Percentiles rank a stretch among this genome's conserved stretches.
phyloP scores from a whole-genome alignment of 92 coral and sea anemone species.

The Desmophyllum pertusum region DNA sequence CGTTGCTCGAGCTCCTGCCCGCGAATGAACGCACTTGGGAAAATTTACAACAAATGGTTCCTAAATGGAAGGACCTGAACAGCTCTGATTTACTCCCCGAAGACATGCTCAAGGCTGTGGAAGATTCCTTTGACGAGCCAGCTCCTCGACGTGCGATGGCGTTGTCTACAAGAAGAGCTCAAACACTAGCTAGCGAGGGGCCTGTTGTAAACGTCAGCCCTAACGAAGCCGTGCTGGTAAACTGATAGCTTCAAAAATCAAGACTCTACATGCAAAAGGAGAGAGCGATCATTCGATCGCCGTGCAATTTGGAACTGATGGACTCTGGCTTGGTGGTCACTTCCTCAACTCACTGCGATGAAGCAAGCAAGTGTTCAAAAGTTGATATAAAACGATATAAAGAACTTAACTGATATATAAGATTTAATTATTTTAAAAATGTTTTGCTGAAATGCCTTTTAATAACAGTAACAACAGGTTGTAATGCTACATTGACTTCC shows the following conservation, averaged over 20 bases:
- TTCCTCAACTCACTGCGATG: conserved; percentile 46
- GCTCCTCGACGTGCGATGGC: background rate
- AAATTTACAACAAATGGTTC: conserved; percentile 64
- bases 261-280: conserved; percentile 52
- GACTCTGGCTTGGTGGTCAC: conserved; percentile 59
- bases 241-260: conserved; percentile 62
- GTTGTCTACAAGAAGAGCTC: background rate
- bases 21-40: conserved; percentile 55
- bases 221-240: conserved; percentile 53
- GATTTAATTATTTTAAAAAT: too few species aligned
- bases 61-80: conserved; percentile 49
- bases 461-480: too few species aligned
- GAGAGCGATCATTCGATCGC: conserved; percentile 55
- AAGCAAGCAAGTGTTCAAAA: background rate
- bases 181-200: background rate
- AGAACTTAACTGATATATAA: too few species aligned
- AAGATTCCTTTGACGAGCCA: conserved; percentile 37
- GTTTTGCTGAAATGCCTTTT: too few species aligned
- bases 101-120: conserved; percentile 48
- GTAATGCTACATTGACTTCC: too few species aligned
- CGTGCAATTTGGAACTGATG: conserved; percentile 59
- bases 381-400: too few species aligned
- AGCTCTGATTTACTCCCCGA: conserved; percentile 50
- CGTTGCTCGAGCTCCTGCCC: conserved; percentile 48
- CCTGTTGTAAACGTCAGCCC: background rate